Evolutionary conservation across 1,140 invertebrate species (phyloP).

Genomic region (Microplitis demolitor): DNA sequence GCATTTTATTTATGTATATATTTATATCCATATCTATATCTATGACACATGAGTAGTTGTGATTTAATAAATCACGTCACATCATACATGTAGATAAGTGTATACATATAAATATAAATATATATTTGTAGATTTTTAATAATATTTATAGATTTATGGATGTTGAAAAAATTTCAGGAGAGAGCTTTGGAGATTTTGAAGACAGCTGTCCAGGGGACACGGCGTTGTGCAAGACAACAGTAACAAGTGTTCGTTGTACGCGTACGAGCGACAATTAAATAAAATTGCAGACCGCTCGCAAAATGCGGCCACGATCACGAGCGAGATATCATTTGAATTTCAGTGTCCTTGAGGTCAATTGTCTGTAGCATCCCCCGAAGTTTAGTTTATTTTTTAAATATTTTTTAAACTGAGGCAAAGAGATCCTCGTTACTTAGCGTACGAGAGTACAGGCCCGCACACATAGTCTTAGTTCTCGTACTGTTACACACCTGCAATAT

Average conservation of each 20-base stretch:
- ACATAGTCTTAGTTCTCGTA: conserved; percentile 56
- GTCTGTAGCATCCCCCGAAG: conserved; percentile 23
- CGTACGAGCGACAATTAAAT: background rate
- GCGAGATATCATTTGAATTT: background rate
- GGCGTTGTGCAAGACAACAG: background rate
- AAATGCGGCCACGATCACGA: background rate
- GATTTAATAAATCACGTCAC: background rate
- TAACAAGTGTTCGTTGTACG: background rate
- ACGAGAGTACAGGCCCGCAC: conserved; percentile 48
- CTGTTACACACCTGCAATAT: conserved; percentile 52
- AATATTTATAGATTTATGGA: conserved; percentile 7
- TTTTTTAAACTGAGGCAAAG: conserved; percentile 30
- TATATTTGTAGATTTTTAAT: conserved; percentile 9
- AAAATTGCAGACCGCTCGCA: background rate
- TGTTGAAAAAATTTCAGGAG: conserved; percentile 22
- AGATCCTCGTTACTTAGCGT: conserved; percentile 35
- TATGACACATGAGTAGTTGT: conserved; percentile 20
- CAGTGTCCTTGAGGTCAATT: conserved; percentile 14
- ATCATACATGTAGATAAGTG: conserved; percentile 18
- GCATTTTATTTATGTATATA: conserved; percentile 17
- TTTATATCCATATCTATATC: background rate
- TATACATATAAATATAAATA: conserved; percentile 31
- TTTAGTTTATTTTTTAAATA: background rate
- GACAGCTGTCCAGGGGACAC: background rate
- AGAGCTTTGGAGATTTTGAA: conserved; percentile 19